Percentiles rank a stretch among this genome's conserved stretches.
Conservation (phyloP, 2,888 invertebrate species). For the Polia nebulosa region DNA sequence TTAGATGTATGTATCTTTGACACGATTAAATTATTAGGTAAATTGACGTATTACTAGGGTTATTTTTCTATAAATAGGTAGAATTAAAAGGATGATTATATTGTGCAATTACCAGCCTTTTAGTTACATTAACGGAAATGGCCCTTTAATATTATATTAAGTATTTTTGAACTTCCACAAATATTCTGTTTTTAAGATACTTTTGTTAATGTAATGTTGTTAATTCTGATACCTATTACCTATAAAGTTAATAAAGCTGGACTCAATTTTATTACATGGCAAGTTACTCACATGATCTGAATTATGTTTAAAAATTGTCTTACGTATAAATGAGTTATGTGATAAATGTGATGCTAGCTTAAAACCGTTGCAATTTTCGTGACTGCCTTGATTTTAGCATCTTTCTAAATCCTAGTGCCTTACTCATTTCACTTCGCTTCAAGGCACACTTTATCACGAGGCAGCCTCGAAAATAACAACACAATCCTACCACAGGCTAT, state of each 20-base stretch:
- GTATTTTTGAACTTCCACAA: constrained; percentile 43
- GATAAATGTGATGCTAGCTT: constrained; percentile 54
- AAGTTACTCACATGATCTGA: constrained; percentile 48
- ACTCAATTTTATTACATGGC: constrained; percentile 46
- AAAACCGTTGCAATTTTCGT: constrained; percentile 37
- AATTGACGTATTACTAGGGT: constrained; percentile 62
- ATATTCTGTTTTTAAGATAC: constrained; percentile 40
- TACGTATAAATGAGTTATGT: constrained; percentile 49
- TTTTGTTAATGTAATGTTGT: constrained; percentile 45
- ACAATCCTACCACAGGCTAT: constrained; percentile 49
- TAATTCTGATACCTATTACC: constrained; percentile 27
- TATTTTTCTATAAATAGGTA: constrained; percentile 63
- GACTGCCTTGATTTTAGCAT: constrained; percentile 30
- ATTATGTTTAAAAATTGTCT: constrained; percentile 25
- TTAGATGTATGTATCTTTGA: constrained; percentile 72
- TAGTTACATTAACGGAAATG: constrained; percentile 48
- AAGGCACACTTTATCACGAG: constrained; percentile 25
- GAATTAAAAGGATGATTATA: constrained; percentile 50
- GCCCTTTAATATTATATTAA: constrained; percentile 40
- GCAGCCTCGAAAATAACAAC: constrained; percentile 36
- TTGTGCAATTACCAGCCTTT: constrained; percentile 48
- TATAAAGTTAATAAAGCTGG: constrained; percentile 29
- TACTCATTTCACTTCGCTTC: constrained; percentile 17
- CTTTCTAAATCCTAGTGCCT: constrained; percentile 38
- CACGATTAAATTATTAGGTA: constrained; percentile 63